Base-by-base conservation (phyloP, 2,888 invertebrate species). In the Acanthosepion pharaonis region DNA sequence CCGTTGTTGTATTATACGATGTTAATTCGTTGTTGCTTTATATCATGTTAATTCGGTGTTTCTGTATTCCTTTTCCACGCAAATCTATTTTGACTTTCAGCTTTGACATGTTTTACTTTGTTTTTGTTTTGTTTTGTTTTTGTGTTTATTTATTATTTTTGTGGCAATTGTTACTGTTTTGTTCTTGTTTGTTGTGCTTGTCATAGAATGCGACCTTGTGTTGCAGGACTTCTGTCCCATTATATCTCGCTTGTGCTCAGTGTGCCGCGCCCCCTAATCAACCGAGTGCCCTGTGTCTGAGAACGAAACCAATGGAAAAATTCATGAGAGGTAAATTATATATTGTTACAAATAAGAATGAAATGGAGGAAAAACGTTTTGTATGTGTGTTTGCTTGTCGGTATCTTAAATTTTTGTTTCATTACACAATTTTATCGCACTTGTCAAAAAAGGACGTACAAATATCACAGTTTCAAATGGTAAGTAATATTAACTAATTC, bases 241-340 rank as follows among this genome's bases (percentile, higher is more conserved):
- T n/a, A 33, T 92, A 92, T 48, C 48, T 92, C 18, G 28, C 51
- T 11, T 92, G 92, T 51, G 92, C 92, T 48, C 25, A 92, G 48
- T 92, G 92, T 48, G 92, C 92, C 11, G 51, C 92, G 25, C 48
- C 51, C 48, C 92, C 92, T 8, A 48, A 42, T 25, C 42, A 48
- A 51, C 92, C 92, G 4, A 92, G 92, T 23, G 92, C 92, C 48
- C 48, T 92, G 49, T 92, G 92, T 51, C 48, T 92, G 25, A 92
- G 51, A 92, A 92, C 92, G 92, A 51, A 49, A 92, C 92, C 92
- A 92, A 28, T 92, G 51, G 51, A 92, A 28, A 49, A 25, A 28
- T 48, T 49, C 51, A 51, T 3, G 25, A 28, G 92, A 92, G 92
- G 92, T 92, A 92, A 92, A 15, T 78, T 33, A 78, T 78, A n/a